These are phyloP conservation scores for Phylloscopus whistleri DNA, from an alignment of 2,113 vertebrate genomes.

Conservation along the genomic window DNA sequence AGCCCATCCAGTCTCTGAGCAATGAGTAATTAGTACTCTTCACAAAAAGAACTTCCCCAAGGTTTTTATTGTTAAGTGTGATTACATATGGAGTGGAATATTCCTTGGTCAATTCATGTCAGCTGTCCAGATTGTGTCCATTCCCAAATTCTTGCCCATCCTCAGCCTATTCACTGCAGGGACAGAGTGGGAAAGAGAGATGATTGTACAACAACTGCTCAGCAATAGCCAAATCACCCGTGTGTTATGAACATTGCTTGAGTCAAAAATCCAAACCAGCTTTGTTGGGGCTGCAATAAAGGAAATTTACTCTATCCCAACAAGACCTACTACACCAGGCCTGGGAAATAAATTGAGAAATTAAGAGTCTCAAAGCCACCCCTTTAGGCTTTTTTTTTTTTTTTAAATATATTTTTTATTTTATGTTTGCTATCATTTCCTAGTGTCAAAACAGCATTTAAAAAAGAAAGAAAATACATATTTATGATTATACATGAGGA, in stretches of 20 bases:
- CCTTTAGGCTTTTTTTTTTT: too few species aligned
- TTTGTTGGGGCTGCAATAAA: neutral
- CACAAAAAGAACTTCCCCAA: neutral
- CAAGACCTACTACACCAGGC: neutral
- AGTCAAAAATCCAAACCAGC: neutral
- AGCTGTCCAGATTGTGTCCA: neutral
- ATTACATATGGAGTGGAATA: neutral
- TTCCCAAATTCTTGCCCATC: neutral
- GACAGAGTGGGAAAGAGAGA: neutral
- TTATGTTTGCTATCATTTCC: neutral
- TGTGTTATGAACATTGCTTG: neutral
- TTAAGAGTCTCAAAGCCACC: neutral
- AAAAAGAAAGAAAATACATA: too few species aligned
- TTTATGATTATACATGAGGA: neutral
- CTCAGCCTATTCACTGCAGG: neutral
- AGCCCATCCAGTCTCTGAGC: neutral
- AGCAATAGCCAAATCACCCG: neutral
- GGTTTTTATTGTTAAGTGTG: neutral
- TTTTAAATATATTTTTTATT: too few species aligned
- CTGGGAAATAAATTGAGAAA: neutral
- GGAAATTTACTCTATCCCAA: neutral
- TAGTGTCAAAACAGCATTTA: neutral
- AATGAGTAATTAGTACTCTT: neutral
- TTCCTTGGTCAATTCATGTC: fast-evolving
- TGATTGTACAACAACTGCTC: neutral